Conservation (phyloP, 2,797 vertebrate species). For the Tamandua tetradactyla region DNA sequence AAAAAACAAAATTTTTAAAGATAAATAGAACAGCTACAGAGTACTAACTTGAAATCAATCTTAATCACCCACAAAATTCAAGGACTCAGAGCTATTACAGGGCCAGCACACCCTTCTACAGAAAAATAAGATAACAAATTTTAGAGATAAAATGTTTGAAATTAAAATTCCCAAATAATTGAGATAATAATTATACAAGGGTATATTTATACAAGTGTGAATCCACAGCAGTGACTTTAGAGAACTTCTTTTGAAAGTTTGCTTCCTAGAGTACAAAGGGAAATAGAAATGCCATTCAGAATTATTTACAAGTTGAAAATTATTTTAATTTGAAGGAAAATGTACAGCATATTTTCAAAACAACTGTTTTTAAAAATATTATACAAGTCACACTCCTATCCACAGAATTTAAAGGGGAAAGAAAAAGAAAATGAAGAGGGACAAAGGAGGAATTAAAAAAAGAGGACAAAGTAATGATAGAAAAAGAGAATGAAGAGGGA, state of each 20-base stretch:
- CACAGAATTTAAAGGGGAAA: background rate
- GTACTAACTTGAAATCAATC: background rate
- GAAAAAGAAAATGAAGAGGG: background rate
- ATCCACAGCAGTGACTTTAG: background rate
- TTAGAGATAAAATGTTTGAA: background rate
- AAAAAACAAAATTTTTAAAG: background rate
- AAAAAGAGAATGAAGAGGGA: background rate
- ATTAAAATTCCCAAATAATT: conserved; percentile 1
- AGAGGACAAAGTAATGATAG: background rate
- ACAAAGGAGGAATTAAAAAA: background rate
- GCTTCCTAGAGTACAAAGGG: background rate
- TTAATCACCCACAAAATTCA: background rate
- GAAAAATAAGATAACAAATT: background rate
- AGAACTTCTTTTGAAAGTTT: background rate
- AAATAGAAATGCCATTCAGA: background rate
- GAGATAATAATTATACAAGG: background rate
- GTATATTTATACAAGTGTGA: background rate
- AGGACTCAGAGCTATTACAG: background rate
- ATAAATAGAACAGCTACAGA: background rate
- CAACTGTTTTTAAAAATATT: background rate
- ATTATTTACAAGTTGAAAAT: background rate
- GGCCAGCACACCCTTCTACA: background rate
- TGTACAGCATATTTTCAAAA: background rate
- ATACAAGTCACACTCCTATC: background rate
- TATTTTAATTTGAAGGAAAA: background rate